Evolutionary conservation across 2,113 vertebrate species (phyloP).

Genomic region (Gadus macrocephalus): DNA sequence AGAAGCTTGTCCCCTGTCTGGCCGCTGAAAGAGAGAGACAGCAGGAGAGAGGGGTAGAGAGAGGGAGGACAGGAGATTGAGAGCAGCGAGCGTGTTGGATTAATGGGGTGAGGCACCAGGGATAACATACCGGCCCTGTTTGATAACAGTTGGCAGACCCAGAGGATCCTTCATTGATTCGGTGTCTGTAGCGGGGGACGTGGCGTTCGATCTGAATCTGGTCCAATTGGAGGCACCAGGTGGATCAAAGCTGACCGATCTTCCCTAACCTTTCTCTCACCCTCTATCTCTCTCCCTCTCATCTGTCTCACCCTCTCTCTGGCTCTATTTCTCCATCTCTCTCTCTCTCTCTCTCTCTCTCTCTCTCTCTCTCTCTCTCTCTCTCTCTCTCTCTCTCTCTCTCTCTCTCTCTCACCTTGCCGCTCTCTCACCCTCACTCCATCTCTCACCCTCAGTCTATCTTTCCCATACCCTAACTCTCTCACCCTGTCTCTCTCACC

Average conservation of each 20-base stretch:
- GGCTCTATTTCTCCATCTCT: neutral
- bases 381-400: neutral
- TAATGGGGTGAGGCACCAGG: too few relatives aligned
- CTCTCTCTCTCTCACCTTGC: too few relatives aligned
- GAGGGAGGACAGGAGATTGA: conserved; percentile 2
- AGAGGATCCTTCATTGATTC: too few relatives aligned
- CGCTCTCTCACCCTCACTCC: neutral
- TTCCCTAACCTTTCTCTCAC: neutral
- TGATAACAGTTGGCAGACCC: too few relatives aligned
- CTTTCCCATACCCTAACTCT: neutral
- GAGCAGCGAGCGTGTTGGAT: too few relatives aligned
- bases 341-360: neutral
- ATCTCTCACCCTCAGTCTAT: neutral
- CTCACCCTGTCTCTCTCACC: neutral
- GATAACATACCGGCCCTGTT: too few relatives aligned
- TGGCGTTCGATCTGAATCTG: too few relatives aligned
- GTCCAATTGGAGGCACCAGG: too few relatives aligned
- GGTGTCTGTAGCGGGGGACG: too few relatives aligned
- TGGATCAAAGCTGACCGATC: neutral
- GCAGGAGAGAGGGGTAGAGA: conserved; percentile 12
- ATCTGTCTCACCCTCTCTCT: neutral
- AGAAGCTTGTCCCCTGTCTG: conserved; percentile 29
- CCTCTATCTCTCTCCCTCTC: neutral
- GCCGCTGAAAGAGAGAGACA: neutral
- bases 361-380: neutral